These are phyloP conservation scores for Drosophila algonquin DNA, from an alignment of 2,888 invertebrate species.

Conservation along the genomic window DNA sequence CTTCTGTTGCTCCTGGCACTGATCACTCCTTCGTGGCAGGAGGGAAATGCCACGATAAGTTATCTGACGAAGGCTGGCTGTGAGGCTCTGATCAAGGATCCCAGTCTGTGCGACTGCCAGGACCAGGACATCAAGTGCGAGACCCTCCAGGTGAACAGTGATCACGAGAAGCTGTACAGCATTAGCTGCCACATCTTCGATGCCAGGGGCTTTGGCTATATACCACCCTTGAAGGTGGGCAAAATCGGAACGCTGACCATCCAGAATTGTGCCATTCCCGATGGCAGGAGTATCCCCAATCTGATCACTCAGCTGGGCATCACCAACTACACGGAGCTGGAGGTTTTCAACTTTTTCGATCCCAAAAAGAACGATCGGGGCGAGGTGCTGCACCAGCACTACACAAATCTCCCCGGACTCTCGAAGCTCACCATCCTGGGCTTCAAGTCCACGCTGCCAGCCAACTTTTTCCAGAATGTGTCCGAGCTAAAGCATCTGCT, in stretches of 20 bases:
- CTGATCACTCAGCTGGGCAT: conserved; percentile 56
- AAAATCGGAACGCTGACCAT: conserved; percentile 52
- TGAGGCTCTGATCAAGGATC: conserved; percentile 55
- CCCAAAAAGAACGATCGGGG: conserved; percentile 53
- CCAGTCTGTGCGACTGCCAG: conserved; percentile 62
- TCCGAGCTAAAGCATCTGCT: conserved; percentile 53
- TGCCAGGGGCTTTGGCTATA: conserved; percentile 61
- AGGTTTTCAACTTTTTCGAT: conserved; percentile 61
- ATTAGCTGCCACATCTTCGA: conserved; percentile 66
- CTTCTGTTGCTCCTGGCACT: conserved; percentile 34
- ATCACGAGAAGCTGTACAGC: conserved; percentile 44
- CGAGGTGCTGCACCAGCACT: conserved; percentile 62
- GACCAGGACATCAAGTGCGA: conserved; percentile 69
- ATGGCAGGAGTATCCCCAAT: conserved; percentile 53
- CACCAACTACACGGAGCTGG: conserved; percentile 60
- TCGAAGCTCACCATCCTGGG: conserved; percentile 53
- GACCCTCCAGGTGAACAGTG: conserved; percentile 56
- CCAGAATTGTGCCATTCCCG: conserved; percentile 65
- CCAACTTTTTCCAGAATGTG: conserved; percentile 55
- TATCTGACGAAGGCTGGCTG: conserved; percentile 62
- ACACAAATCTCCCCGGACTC: conserved; percentile 57
- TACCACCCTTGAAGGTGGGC: conserved; percentile 60
- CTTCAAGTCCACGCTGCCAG: conserved; percentile 54
- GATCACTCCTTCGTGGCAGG: conserved; percentile 37
- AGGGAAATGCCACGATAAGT: conserved; percentile 37